Evolutionary conservation across 2,888 invertebrate species (phyloP).

Genomic region (Myathropa florea): DNA sequence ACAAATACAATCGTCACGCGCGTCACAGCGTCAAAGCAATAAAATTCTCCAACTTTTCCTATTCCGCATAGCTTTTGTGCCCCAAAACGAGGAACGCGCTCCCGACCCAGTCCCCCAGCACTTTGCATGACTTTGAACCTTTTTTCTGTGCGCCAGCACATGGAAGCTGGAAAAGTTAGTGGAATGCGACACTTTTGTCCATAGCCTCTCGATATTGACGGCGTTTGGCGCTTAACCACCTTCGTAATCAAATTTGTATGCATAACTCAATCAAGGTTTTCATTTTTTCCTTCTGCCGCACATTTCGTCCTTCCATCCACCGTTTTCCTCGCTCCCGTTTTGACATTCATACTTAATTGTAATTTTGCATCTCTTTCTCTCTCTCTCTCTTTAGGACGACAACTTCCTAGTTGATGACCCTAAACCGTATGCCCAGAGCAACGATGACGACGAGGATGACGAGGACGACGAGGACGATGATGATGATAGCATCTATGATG

Average conservation of each 20-base stretch:
- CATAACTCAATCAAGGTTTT: slow-evolving; percentile 56
- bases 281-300: not conserved
- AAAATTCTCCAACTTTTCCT: slow-evolving; percentile 36
- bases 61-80: slow-evolving; percentile 29
- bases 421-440: slow-evolving; percentile 69
- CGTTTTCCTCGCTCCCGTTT: not conserved
- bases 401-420: slow-evolving; percentile 76
- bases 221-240: slow-evolving; percentile 15
- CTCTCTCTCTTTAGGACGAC: slow-evolving; percentile 73
- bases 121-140: slow-evolving; percentile 50
- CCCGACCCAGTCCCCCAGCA: not conserved
- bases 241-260: slow-evolving; percentile 59
- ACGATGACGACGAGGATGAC: slow-evolving; percentile 62
- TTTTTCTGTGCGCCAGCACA: not conserved
- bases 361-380: slow-evolving; percentile 57
- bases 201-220: slow-evolving; percentile 2
- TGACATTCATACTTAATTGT: not conserved
- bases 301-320: not conserved
- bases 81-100: not conserved
- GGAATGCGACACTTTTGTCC: slow-evolving; percentile 12
- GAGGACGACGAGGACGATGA: slow-evolving; percentile 25
- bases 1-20: slow-evolving; percentile 13
- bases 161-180: not conserved
- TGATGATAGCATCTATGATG: slow-evolving; percentile 8
- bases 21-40: slow-evolving; percentile 23